Evolutionary conservation across 2,888 invertebrate genomes (phyloP).

Genomic region (Cosmopolites sordidus): DNA sequence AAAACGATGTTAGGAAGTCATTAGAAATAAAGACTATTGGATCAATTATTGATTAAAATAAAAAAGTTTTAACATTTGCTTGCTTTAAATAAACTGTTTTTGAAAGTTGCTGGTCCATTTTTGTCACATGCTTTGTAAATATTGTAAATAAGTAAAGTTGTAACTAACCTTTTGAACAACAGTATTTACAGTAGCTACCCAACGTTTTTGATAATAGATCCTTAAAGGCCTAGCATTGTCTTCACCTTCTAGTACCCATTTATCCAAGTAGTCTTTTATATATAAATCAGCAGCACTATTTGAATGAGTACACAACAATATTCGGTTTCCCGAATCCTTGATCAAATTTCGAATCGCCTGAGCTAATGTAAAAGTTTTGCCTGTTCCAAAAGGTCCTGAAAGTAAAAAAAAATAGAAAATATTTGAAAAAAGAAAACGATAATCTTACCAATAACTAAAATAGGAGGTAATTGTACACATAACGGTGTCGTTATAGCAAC

Average conservation of each 20-base stretch:
- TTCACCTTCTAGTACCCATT: conserved; percentile 65
- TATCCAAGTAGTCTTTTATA: conserved; percentile 77
- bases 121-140: too few species aligned
- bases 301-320: conserved; percentile 81
- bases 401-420: background rate
- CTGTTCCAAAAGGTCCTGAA: conserved; percentile 74
- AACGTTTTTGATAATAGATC: conserved; percentile 75
- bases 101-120: too few species aligned
- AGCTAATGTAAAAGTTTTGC: conserved; percentile 80
- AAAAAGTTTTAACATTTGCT: too few species aligned
- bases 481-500: conserved; percentile 68
- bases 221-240: conserved; percentile 66
- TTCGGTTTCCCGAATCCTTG: conserved; percentile 58
- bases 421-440: too few species aligned
- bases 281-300: conserved; percentile 84
- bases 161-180: conserved; percentile 59
- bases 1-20: too few species aligned
- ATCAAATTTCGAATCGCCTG: conserved; percentile 66
- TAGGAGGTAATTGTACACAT: conserved; percentile 61
- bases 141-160: too few species aligned
- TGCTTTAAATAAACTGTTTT: too few species aligned
- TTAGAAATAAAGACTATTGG: too few species aligned
- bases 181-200: conserved; percentile 72
- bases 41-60: too few species aligned
- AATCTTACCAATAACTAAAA: conserved; percentile 55